Percentiles rank a stretch among this genome's conserved stretches.
Evolutionary conservation across 2,113 vertebrate species (phyloP).

Genomic region (Porphyrio hochstetteri): DNA sequence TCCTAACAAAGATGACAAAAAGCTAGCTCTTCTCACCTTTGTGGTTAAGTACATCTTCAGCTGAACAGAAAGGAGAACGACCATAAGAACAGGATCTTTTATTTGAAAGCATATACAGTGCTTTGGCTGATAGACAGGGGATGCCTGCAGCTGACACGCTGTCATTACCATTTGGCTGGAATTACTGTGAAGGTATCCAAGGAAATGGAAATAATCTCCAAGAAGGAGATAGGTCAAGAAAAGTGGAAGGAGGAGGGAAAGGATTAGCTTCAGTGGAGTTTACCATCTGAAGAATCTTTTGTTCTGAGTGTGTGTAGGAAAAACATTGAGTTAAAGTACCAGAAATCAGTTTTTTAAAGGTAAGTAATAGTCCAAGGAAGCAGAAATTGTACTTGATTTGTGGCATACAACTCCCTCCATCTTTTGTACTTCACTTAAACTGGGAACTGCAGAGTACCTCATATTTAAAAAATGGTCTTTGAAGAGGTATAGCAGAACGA

Average conservation of each 20-base stretch:
- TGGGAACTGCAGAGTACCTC: background rate
- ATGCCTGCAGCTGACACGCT: background rate
- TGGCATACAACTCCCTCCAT: background rate
- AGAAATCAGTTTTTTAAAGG: background rate
- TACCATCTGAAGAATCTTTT: conserved; percentile 2
- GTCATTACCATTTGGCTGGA: background rate
- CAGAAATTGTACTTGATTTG: background rate
- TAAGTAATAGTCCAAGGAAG: background rate
- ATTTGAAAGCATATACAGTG: background rate
- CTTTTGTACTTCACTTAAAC: background rate
- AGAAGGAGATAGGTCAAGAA: background rate
- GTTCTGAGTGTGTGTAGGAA: background rate
- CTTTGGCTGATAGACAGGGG: background rate
- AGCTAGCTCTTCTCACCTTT: background rate
- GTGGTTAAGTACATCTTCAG: background rate
- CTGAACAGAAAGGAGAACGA: background rate
- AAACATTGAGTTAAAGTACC: background rate
- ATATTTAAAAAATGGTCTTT: background rate
- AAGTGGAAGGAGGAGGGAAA: background rate
- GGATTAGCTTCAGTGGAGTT: background rate
- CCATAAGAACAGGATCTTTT: background rate
- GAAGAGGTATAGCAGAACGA: background rate
- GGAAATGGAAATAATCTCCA: conserved; percentile 40
- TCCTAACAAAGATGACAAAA: background rate
- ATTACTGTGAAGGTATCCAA: conserved; percentile 17